Base-by-base conservation (phyloP, 2,113 vertebrate genomes). In the Lontra canadensis region DNA sequence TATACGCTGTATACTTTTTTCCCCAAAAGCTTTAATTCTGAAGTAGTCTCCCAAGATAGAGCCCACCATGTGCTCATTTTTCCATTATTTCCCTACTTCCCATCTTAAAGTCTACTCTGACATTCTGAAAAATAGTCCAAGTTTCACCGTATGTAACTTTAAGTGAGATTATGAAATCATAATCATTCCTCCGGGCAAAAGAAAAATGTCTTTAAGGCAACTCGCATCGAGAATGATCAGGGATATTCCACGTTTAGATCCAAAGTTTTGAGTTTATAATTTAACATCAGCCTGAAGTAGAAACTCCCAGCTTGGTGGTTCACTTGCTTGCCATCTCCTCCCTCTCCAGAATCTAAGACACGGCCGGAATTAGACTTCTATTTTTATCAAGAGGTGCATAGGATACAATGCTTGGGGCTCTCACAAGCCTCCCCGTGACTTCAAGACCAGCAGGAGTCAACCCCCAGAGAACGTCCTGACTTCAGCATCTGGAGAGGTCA, bases 241-340 rank as follows among this genome's bases (percentile, higher is more conserved):
- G 61, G 44, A 83, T 94, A 91, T 21, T 85, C 88, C 31, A 59
- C 59, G 23, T 52, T 95, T 94, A 57, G 71, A 92, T 63, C 34
- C 84, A 31, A 91, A 88, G 78, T 88, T 65, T 65, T 95, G 83
- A 88, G 94, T 89, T 94, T 94, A 82, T 80, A 74, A 95, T 94
- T 94, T 92, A 90, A 59, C 71, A 94, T 79, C 65, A 88, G 74
- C 82, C 69, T 89, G 29, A 92, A 89, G 92, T 44, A 39, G 94
- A 81, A 94, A 39, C 73, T 74, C 78, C 63, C 79, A 74, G 69
- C 63, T 89, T 85, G 44, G 49, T 49, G 59, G 34, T 63, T 94
- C 61, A 11, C 87, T 81, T 94, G 82, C 84, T 95, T 59, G 88
- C 18, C 65, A 74, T 71, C 49, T 74, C 55, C 63, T 81, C 71